Evolutionary conservation across 2,113 vertebrate species (phyloP), one percentile per base, ranked within the genome.

Genomic region (Hydrolagus affinis): DNA sequence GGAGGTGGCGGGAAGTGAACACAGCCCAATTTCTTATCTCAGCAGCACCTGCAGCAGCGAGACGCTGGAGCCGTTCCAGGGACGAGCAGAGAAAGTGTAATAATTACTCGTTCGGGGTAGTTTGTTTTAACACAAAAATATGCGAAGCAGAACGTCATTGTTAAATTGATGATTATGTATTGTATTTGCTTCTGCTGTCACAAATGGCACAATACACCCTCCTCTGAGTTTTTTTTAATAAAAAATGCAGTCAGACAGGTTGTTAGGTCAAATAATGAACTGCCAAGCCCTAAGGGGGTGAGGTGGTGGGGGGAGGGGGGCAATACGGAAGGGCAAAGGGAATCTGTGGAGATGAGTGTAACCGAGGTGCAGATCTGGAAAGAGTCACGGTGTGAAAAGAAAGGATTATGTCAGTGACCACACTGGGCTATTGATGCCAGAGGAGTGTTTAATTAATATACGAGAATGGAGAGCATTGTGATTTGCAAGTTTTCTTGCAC

Each of bases 61-160:
- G 17, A 64, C 19, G 77, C 25, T 66, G 60, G 25, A 64, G 60
- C 30, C 21, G 64, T 30, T 80, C 8, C 60, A 64, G 77, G 59
- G 14, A 17, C 57, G 56, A 60, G 9, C n/a, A 17, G n/a, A 62
- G 7, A 11, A 6, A 8, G n/a, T 19, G 72, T 15, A 15, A 64
- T 62, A 80, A 80, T 80, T 66, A 80, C 77, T 80, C 30, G 77
- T 30, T 80, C 25, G 17, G 64, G 64, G 60, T 25, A 25, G 25
- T 80, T 80, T 21, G 28, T 80, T 66, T 80, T 80, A 28, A 25
- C 64, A 80, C 64, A 66, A 80, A 80, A 64, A 80, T 66, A 25
- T 30, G 62, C 60, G 17, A 80, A 80, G 14, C 77, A 80, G 59
- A 66, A 80, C 28, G 59, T 28, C 77, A 64, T 30, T 28, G 30